phyloP scores from a whole-genome alignment of 2,113 vertebrate genomes.

The Taxidea taxus region DNA sequence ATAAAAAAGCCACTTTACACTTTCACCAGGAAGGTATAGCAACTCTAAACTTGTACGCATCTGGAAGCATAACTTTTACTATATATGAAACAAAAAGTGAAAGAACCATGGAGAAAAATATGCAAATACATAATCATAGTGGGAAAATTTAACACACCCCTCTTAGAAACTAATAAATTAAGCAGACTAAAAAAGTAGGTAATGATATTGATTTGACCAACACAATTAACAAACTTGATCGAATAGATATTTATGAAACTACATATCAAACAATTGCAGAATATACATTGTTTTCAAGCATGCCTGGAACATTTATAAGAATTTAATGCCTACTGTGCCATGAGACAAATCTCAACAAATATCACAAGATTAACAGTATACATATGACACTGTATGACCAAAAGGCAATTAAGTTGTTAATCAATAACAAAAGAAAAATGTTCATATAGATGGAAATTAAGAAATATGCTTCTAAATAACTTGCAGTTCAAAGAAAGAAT shows the following conservation, averaged over 20 bases:
- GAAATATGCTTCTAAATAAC: not conserved
- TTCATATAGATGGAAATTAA: not conserved
- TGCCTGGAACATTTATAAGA: not conserved
- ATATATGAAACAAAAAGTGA: not conserved
- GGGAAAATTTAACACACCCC: not conserved
- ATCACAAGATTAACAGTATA: not conserved
- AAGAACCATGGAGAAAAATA: not conserved
- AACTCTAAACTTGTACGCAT: not conserved
- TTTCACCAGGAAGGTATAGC: not conserved
- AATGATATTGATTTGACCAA: not conserved
- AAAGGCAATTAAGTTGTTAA: not conserved
- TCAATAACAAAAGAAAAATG: not conserved
- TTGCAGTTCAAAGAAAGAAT: not conserved
- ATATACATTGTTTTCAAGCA: not conserved
- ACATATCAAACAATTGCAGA: not conserved
- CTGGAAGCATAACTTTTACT: not conserved
- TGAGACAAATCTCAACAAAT: not conserved
- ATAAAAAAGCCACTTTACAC: not conserved
- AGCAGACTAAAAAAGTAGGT: not conserved
- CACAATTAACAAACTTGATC: not conserved
- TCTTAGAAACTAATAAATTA: not conserved
- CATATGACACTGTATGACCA: not conserved
- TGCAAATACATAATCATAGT: not conserved
- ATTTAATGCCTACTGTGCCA: not conserved
- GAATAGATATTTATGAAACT: not conserved